Percentiles rank a stretch among this genome's conserved stretches.
Conservation (phyloP, 2,113 vertebrate genomes). For the Psephotus haematonotus region DNA sequence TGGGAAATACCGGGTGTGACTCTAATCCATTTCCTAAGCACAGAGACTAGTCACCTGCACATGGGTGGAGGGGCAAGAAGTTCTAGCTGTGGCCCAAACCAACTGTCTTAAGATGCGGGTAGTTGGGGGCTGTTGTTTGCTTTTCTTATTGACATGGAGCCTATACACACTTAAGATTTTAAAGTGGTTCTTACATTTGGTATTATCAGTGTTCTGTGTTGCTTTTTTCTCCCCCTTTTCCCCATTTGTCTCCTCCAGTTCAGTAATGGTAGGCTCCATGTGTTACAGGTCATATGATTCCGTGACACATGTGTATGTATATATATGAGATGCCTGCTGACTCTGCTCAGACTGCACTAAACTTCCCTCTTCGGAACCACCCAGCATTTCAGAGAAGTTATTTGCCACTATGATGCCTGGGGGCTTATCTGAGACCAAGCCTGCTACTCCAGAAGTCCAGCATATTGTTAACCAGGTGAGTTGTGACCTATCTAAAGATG, state of each 20-base stretch:
- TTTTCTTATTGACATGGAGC: not conserved
- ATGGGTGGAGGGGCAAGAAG: not conserved
- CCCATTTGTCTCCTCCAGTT: not conserved
- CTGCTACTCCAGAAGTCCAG: constrained; percentile 76
- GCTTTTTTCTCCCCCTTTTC: rapidly evolving
- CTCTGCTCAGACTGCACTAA: not conserved
- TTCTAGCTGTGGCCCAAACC: not conserved
- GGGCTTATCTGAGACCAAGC: not conserved
- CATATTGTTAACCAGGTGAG: constrained; percentile 74
- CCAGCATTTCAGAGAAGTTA: not conserved
- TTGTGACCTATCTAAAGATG: not conserved
- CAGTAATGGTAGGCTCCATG: not conserved
- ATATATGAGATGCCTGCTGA: not conserved
- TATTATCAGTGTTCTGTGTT: not conserved
- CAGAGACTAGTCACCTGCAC: not conserved
- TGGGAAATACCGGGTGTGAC: constrained; percentile 7
- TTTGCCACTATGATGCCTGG: constrained; percentile 60
- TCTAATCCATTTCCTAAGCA: not conserved
- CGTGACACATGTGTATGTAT: not conserved
- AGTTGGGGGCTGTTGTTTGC: not conserved
- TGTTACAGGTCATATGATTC: constrained; percentile 18
- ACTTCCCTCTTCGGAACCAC: not conserved
- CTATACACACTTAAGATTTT: not conserved
- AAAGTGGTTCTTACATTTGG: not conserved
- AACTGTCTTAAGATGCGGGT: not conserved